phyloP scores from a whole-genome alignment of 2,888 invertebrate genomes.

The Hipparchia sbordonii region DNA sequence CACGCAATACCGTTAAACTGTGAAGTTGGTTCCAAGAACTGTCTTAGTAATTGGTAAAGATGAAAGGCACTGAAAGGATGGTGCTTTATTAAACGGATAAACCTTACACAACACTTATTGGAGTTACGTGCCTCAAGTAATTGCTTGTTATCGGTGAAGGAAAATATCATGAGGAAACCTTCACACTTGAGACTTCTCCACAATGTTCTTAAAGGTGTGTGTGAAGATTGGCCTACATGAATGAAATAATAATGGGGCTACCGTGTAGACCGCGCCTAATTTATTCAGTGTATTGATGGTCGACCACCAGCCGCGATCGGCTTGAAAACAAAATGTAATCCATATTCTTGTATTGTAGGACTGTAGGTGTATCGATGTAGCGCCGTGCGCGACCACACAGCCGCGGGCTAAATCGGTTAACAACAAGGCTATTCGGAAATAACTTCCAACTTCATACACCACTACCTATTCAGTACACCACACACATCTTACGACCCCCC shows the following conservation, averaged over 20 bases:
- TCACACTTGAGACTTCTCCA: too few species aligned
- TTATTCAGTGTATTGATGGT: constrained; percentile 5
- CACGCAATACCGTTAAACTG: constrained; percentile 1
- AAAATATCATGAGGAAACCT: too few species aligned
- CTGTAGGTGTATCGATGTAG: constrained; percentile 5
- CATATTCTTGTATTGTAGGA: constrained; percentile 7
- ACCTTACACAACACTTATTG: too few species aligned
- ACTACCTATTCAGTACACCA: too few species aligned
- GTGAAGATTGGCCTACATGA: too few species aligned
- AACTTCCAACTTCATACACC: neutral
- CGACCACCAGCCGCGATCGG: constrained; percentile 53
- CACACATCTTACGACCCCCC: too few species aligned
- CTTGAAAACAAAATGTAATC: constrained; percentile 31
- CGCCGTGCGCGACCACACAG: constrained; percentile 10
- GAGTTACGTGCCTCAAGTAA: too few species aligned
- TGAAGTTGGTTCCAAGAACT: constrained; percentile 21
- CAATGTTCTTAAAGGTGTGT: too few species aligned
- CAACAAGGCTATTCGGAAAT: constrained; percentile 2
- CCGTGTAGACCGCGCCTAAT: constrained; percentile 2
- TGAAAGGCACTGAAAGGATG: neutral
- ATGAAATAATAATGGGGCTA: neutral
- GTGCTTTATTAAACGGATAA: neutral
- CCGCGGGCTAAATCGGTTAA: neutral
- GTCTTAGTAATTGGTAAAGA: neutral
- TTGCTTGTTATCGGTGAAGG: too few species aligned